These are phyloP conservation scores for Rallus limicola DNA, from an alignment of 2,113 vertebrate species.

Conservation along the genomic window DNA sequence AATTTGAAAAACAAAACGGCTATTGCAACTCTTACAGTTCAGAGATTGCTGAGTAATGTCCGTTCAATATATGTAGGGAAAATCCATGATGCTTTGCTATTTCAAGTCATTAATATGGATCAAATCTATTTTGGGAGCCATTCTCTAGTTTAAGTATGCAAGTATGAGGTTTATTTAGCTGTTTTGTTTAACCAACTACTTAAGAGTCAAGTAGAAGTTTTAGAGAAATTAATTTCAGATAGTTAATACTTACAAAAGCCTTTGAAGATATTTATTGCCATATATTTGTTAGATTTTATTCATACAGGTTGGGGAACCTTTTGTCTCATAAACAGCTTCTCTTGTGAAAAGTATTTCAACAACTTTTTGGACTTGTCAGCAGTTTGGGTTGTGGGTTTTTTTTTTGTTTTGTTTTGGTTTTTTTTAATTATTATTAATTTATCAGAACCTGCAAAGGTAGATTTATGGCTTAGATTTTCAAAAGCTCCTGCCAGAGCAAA, in stretches of 20 bases:
- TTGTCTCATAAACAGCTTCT: conserved; percentile 31
- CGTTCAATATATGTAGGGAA: not conserved
- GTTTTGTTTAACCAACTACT: conserved; percentile 12
- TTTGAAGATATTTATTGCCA: conserved; percentile 60
- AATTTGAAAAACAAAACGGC: conserved; percentile 32
- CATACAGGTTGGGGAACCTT: not conserved
- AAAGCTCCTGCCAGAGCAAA: not conserved
- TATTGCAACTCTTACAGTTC: not conserved
- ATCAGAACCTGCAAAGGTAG: not conserved
- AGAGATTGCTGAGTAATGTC: conserved; percentile 30
- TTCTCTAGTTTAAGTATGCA: not conserved
- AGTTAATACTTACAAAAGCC: conserved; percentile 3
- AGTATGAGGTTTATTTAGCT: not conserved
- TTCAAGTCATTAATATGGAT: conserved; percentile 7
- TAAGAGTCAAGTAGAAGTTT: conserved; percentile 21
- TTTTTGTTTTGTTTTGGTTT: not conserved
- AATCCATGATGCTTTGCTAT: not conserved
- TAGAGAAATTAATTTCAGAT: conserved; percentile 45
- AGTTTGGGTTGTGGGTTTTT: not conserved
- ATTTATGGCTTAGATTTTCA: conserved; percentile 7
- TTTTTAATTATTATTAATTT: not conserved
- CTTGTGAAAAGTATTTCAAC: not conserved
- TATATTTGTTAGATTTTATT: conserved; percentile 23
- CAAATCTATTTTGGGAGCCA: conserved; percentile 8
- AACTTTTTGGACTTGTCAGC: conserved; percentile 36